Conservation (phyloP, 2,888 invertebrate genomes). For the Aphodius sticticus region DNA sequence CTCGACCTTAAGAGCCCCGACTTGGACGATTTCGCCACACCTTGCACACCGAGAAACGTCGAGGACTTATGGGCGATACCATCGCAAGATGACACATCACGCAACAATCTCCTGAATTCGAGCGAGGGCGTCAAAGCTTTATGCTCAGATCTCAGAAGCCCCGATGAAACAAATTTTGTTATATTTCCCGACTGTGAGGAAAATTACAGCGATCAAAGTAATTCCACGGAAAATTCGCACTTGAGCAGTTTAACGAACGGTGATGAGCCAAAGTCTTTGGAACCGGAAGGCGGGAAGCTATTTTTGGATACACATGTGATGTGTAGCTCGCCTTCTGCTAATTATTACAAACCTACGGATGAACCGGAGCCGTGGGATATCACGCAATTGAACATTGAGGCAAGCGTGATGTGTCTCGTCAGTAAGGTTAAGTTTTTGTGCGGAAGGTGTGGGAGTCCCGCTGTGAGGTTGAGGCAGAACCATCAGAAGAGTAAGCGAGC, state of each 20-base stretch:
- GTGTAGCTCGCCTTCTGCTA: slow-evolving; percentile 72
- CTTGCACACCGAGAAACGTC: slow-evolving; percentile 68
- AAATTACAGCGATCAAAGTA: slow-evolving; percentile 37
- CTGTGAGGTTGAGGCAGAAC: slow-evolving; percentile 69
- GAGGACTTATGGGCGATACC: slow-evolving; percentile 69
- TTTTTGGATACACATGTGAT: slow-evolving; percentile 65
- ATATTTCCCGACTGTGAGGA: slow-evolving; percentile 67
- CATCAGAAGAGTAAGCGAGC: slow-evolving; percentile 42
- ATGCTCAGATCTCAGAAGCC: slow-evolving; percentile 51
- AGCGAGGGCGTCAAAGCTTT: slow-evolving; percentile 56
- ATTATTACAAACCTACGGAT: slow-evolving; percentile 81
- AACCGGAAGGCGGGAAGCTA: slow-evolving; percentile 52
- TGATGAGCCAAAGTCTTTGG: slow-evolving; percentile 47
- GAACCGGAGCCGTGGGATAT: slow-evolving; percentile 88
- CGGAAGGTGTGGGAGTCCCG: slow-evolving; percentile 76
- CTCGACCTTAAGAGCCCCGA: slow-evolving; percentile 78
- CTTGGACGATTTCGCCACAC: slow-evolving; percentile 75
- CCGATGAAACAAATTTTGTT: slow-evolving; percentile 64
- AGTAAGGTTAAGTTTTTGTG: slow-evolving; percentile 84
- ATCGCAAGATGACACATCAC: slow-evolving; percentile 40
- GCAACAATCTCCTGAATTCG: slow-evolving; percentile 53
- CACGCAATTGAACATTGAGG: slow-evolving; percentile 86
- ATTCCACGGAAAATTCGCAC: slow-evolving; percentile 28
- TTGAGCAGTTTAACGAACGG: slow-evolving; percentile 43
- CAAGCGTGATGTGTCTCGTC: slow-evolving; percentile 85